phyloP scores from a whole-genome alignment of 1,140 invertebrate species.

The Anoplophora glabripennis region DNA sequence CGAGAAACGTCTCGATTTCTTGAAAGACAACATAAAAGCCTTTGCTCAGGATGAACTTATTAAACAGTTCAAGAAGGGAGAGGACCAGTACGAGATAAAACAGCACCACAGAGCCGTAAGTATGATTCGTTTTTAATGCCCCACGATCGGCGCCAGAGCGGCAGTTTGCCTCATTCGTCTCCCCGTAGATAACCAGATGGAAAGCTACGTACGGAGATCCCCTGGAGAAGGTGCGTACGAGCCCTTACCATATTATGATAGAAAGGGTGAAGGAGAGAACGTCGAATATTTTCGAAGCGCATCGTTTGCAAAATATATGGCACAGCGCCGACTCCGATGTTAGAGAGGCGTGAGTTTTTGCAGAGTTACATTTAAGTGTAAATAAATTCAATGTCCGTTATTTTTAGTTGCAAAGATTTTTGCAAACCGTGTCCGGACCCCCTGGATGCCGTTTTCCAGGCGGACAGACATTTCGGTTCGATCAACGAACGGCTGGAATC shows the following conservation, averaged over 20 bases:
- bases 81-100: constrained; percentile 50
- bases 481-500: constrained; percentile 74
- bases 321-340: constrained; percentile 13
- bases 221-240: constrained; percentile 21
- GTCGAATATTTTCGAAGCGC: too few species aligned
- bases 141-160: too few species aligned
- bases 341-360: background rate
- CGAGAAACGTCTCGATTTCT: constrained; percentile 74
- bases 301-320: background rate
- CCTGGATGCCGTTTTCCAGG: constrained; percentile 62
- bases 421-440: constrained; percentile 68
- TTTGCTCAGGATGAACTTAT: constrained; percentile 61
- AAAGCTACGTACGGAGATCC: constrained; percentile 56
- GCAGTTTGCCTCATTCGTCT: background rate
- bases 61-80: constrained; percentile 56
- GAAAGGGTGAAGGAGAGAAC: too few species aligned
- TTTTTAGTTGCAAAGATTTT: constrained; percentile 5
- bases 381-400: background rate
- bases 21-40: constrained; percentile 73
- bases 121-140: too few species aligned
- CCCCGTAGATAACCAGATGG: constrained; percentile 59
- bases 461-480: constrained; percentile 76
- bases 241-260: background rate
- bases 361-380: background rate
- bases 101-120: constrained; percentile 53